These are phyloP conservation scores for Lepeophtheirus salmonis DNA, from an alignment of 1,140 invertebrate species.

Conservation along the genomic window DNA sequence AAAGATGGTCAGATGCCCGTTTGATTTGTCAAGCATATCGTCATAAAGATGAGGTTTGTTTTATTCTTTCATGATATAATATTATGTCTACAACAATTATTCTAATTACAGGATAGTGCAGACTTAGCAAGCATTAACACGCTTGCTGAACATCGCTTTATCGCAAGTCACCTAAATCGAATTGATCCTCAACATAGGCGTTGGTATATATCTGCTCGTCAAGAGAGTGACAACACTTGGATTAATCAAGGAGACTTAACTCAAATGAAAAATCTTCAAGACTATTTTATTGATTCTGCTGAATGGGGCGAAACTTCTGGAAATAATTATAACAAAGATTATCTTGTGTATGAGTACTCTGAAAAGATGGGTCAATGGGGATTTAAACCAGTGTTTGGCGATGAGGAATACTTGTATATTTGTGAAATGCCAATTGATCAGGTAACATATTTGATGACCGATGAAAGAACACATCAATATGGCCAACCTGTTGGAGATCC, in stretches of 20 bases:
- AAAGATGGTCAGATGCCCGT: conserved; percentile 51
- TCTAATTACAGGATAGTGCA: conserved; percentile 32
- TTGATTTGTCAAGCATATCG: conserved; percentile 44
- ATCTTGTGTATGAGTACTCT: conserved; percentile 32
- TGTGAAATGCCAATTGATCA: conserved; percentile 52
- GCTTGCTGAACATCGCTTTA: conserved; percentile 65
- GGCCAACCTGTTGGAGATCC: conserved; percentile 53
- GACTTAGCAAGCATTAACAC: conserved; percentile 57
- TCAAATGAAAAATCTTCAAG: conserved; percentile 52
- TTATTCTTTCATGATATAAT: too few species aligned
- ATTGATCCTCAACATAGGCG: conserved; percentile 61
- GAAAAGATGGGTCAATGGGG: conserved; percentile 45
- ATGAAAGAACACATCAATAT: conserved; percentile 60
- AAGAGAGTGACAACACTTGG: conserved; percentile 53
- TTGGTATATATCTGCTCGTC: conserved; percentile 64
- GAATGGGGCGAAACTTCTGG: conserved; percentile 21
- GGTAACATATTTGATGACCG: conserved; percentile 38
- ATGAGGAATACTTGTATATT: conserved; percentile 56
- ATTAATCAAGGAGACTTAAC: conserved; percentile 59
- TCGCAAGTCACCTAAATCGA: conserved; percentile 50
- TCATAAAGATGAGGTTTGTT: conserved; percentile 17
- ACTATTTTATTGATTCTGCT: conserved; percentile 51
- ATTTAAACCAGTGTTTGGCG: conserved; percentile 52
- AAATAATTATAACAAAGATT: conserved; percentile 30
- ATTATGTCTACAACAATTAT: conserved; percentile 14